Percentiles rank a stretch among this genome's conserved stretches.
These are phyloP conservation scores for Lepidurus couesii DNA, from an alignment of 1,140 invertebrate genomes.

Conservation along the genomic window DNA sequence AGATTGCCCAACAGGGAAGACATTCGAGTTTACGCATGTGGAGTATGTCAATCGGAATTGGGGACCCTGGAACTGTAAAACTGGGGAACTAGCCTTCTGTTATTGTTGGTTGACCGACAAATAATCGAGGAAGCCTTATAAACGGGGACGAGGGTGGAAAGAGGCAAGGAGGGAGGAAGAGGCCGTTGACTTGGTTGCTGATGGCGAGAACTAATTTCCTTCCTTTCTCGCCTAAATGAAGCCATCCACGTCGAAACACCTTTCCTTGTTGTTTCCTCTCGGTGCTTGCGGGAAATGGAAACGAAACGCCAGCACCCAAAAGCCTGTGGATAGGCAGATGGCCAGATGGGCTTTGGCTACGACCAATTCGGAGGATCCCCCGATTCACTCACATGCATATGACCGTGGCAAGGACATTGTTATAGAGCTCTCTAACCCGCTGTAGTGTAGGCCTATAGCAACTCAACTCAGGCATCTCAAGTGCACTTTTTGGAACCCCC, in stretches of 20 bases:
- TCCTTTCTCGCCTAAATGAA: constrained; percentile 22
- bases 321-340: background rate
- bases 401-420: constrained; percentile 13
- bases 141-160: no score
- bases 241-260: constrained; percentile 18
- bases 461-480: background rate
- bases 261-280: constrained; percentile 19
- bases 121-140: no score
- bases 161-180: background rate
- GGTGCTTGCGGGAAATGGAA: constrained; percentile 15
- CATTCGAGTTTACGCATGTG: no score
- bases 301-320: background rate
- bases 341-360: background rate
- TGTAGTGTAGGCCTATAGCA: background rate
- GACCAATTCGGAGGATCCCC: background rate
- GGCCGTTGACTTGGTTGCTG: constrained; percentile 20
- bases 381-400: constrained; percentile 17
- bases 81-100: no score
- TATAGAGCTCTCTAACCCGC: background rate
- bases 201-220: background rate
- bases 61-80: no score
- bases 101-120: no score
- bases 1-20: no score
- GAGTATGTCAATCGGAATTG: no score
- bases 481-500: background rate